Conservation (phyloP, 53 echinoderm and acorn worm species). For the Antedon mediterranea region DNA sequence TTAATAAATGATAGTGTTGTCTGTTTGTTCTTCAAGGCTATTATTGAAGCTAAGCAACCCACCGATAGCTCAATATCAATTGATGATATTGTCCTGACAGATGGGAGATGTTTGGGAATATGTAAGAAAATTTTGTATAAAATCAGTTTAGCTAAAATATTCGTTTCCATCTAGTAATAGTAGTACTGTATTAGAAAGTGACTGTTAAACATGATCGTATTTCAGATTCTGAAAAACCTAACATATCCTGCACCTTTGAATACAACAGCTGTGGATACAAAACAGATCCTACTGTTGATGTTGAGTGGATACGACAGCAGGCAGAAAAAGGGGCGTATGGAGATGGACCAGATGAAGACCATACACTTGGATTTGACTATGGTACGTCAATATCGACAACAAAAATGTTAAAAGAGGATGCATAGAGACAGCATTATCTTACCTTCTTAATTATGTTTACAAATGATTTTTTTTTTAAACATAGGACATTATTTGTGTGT, state of each 20-base stretch:
- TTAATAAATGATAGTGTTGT: too few relatives aligned
- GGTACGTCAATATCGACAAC: not conserved
- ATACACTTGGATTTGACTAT: not conserved
- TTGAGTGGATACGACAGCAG: not conserved
- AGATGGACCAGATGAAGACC: not conserved
- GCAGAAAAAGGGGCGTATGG: not conserved
- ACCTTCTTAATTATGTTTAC: too few relatives aligned
- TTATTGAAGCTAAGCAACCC: not conserved
- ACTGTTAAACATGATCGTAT: not conserved
- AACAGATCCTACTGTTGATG: not conserved
- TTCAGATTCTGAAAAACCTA: not conserved
- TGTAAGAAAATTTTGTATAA: not conserved
- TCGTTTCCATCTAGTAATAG: too few relatives aligned
- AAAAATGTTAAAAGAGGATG: too few relatives aligned
- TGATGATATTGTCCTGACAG: not conserved
- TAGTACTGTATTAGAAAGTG: too few relatives aligned
- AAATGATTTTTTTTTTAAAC: too few relatives aligned
- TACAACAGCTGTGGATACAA: not conserved
- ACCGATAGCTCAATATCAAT: not conserved
- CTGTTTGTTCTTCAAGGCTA: not conserved
- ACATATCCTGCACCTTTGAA: not conserved
- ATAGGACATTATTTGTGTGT: not conserved
- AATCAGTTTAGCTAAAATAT: not conserved
- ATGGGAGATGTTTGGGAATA: not conserved
- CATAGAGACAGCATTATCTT: too few relatives aligned